Conservation (phyloP, 2,113 vertebrate species). For the Cyanistes caeruleus region DNA sequence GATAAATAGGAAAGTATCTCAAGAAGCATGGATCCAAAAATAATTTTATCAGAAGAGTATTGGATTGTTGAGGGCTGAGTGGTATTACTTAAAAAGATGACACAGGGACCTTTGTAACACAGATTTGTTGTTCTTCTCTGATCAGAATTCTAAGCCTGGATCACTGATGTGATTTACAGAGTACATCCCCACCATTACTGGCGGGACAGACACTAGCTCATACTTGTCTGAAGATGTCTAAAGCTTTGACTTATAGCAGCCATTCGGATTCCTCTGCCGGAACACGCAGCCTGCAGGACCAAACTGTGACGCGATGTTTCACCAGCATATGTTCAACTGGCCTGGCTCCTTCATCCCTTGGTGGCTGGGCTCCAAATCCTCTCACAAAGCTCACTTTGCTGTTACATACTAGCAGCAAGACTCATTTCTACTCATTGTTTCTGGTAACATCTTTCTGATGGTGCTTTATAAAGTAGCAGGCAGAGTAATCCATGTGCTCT, state of each 20-base stretch:
- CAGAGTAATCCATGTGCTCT: not conserved
- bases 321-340: not conserved
- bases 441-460: not conserved
- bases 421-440: not conserved
- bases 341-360: not conserved
- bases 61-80: constrained; percentile 5
- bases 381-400: not conserved
- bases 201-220: constrained; percentile 3
- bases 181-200: not conserved
- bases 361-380: not conserved
- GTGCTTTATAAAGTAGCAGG: not conserved
- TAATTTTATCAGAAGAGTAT: not conserved
- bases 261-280: not conserved
- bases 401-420: not conserved
- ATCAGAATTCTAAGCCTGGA: not conserved
- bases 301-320: not conserved
- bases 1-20: not conserved
- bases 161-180: constrained; percentile 8
- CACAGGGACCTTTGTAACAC: not conserved
- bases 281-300: not conserved
- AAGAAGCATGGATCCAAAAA: constrained; percentile 22
- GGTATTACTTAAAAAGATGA: not conserved
- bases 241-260: constrained; percentile 2
- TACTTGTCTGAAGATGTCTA: constrained; percentile 3
- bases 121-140: constrained; percentile 27